Base-by-base conservation (phyloP, 1,140 invertebrate genomes). In the Bombus difficillimus region DNA sequence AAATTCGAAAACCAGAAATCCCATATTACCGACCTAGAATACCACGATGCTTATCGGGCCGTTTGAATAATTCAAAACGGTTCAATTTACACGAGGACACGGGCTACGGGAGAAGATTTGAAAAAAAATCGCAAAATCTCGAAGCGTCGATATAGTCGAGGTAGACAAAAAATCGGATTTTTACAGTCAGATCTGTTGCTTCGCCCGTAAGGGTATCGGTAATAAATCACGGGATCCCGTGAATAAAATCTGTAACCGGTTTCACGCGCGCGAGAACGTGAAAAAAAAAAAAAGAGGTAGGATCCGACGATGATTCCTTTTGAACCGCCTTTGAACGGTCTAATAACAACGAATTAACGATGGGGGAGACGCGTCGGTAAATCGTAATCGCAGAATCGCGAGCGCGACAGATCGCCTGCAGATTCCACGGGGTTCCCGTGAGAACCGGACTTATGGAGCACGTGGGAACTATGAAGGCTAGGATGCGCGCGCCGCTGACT, bases 401-500 rank as follows among this genome's bases (percentile, higher is more conserved):
- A 86, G 72, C 43, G 79, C 43, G 78, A 86, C 79, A 76, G 71
- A 83, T 86, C 57, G 25, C 41, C n/a, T 28, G 15, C 28, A 43
- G 74, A 83, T 83, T 78, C 80, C 80, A 25, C 53, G 57, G 13
- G 3, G n/a, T 2, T 64, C 1, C 47, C 81, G 85, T 86, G 85
- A 86, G 85, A 86, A 86, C 69, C 53, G 62, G 43, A 66, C 73
- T 83, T 83, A 86, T 83, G 81, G 85, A 78, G 85, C 85, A 86
- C 85, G 85, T 86, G 85, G 79, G 85, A 86, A 86, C 85, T 83
- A 83, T 75, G 75, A 86, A 86, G 85, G 59, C 43, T 71, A 76
- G 66, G 66, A 41, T 74, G 72, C 72, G 41, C 62, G 53, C 37
- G 37, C 37, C 41, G 22, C 32, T 75, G 57, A 85, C 43, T 81